Base-by-base conservation (phyloP, 2,888 invertebrate species). In the Hemithea aestivaria region DNA sequence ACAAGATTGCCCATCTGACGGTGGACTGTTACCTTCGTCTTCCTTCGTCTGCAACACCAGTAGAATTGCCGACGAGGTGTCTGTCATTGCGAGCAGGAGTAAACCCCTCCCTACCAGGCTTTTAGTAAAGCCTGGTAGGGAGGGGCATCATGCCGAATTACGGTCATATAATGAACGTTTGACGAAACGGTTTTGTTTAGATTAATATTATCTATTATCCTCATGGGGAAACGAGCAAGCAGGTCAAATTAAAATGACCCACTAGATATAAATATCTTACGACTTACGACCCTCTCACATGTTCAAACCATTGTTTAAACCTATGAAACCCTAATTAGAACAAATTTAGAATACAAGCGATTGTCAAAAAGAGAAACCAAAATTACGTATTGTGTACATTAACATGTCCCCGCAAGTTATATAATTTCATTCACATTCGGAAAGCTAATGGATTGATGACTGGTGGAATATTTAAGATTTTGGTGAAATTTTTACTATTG, bases 361-460 rank as follows among this genome's bases (percentile, higher is more conserved):
- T 40, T 36, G 44, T 56, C 52, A 46, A 48, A 61, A 64, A 66
- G 65, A 59, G 66, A 64, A 66, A 66, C 62, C 30, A 25, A 42
- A 47, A 60, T 62, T 64, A 60, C 56, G 55, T 61, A 51, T 60
- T 55, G 55, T 56, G 48, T 59, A 58, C 56, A n/a, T n/a, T n/a
- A n/a, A n/a, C n/a, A 57, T 50, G 49, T 51, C 53, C 45, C 53
- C 56, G 51, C 50, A 45, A 35, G 52, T 66, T 66, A 62, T 48
- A 57, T 56, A 65, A 66, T 65, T 50, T 41, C 44, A 51, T 40
- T 48, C 54, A 35, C 39, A 42, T 38, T 34, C 59, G 52, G 66
- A 66, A 67, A 67, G 66, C 63, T 53, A 54, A 55, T 58, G 66
- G 61, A 66, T 64, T 62, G 63, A 67, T 63, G 64, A 61, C 55